Base-by-base conservation (phyloP, 2,797 vertebrate genomes). In the Sebastes ruberrimus region DNA sequence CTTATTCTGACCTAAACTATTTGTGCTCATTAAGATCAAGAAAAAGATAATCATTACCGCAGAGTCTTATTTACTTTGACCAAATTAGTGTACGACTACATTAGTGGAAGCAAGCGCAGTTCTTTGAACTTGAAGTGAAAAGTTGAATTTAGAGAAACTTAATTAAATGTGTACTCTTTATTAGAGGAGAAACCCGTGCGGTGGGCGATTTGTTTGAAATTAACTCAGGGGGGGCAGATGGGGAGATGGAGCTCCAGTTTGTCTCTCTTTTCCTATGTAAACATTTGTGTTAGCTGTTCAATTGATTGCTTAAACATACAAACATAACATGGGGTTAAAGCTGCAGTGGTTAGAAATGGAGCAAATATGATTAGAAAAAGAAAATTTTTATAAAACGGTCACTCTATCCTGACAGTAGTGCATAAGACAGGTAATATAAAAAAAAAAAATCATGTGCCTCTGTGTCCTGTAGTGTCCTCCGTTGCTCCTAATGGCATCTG, bases 1-100 rank as follows among this genome's bases (percentile, higher is more conserved):
- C 86, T 76, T 62, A 74, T 85, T 92, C 76, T 87, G 88, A 92
- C 92, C 91, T 67, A 56, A 88, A 84, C 90, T 91, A 91, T 91
- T 90, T 88, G 71, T 84, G 86, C 89, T 94, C 89, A 93, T 95
- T 93, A 93, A 88, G 86, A 92, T 92, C 85, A 93, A 93, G 91
- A 88, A 88, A 91, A 89, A 87, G 77, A 83, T 86, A 79, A 93
- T 93, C 74, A 93, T 94, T 90, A 90, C 82, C 74, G 59, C 84
- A 60, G 66, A 81, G 79, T 87, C 83, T 89, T 89, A 85, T 92
- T 93, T 90, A 89, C 84, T 92, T 91, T 85, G 88, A 86, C 84
- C 78, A 91, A 92, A 92, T 91, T 88, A 92, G 86, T 55, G 76
- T 62, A 78, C 3, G 73, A 69, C 82, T 82, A 83, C 81, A 88